A percentile compares a stretch with the other conserved stretches of the same genome.
Evolutionary conservation across 2,113 vertebrate species (phyloP).

Genomic region (Hippocampus barbouri): DNA sequence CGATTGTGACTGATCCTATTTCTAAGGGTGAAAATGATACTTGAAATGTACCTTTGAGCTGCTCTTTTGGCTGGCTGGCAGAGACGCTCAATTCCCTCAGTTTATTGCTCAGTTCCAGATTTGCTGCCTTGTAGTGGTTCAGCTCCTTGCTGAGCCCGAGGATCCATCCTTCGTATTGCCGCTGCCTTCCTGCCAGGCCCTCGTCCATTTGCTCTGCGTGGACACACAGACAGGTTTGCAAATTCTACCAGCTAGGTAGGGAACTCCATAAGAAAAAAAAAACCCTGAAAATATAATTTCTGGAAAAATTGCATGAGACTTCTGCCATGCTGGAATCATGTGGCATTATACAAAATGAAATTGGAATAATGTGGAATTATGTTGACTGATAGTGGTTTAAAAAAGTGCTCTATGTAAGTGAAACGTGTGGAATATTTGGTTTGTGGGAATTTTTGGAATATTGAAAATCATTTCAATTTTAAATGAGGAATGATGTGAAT

Average conservation of each 20-base stretch:
- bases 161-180: constrained; percentile 87
- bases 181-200: constrained; percentile 82
- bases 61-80: constrained; percentile 55
- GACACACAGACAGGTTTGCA: neutral
- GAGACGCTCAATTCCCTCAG: constrained; percentile 64
- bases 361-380: too few species aligned
- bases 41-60: constrained; percentile 69
- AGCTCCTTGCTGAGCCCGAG: constrained; percentile 86
- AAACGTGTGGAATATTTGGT: too few species aligned
- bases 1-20: neutral
- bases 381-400: too few species aligned
- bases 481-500: too few species aligned
- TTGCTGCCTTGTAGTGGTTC: constrained; percentile 75
- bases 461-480: too few species aligned
- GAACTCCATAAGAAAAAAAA: neutral
- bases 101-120: constrained; percentile 84
- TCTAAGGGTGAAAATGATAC: neutral
- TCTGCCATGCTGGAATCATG: too few species aligned
- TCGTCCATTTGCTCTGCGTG: constrained; percentile 86
- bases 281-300: neutral
- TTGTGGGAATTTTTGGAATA: too few species aligned
- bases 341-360: too few species aligned
- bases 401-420: too few species aligned
- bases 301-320: neutral
- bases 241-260: neutral